Conservation (phyloP, 2,113 vertebrate genomes). For the Tauraco erythrolophus region DNA sequence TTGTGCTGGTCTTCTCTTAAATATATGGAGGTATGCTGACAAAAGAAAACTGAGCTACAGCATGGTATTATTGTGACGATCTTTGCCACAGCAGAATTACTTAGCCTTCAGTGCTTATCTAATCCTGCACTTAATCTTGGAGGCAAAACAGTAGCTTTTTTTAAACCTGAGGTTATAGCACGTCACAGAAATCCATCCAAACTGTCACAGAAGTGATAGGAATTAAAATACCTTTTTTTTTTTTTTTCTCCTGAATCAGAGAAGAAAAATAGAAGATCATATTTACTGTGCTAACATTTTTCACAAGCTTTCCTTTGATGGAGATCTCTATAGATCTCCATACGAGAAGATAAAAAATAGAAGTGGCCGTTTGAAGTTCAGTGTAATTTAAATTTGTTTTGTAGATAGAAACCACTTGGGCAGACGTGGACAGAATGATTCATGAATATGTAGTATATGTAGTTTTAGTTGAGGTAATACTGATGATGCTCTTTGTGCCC, state of each 20-base stretch:
- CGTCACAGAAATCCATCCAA: neutral
- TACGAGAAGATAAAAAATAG: neutral
- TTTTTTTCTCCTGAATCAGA: fast-evolving
- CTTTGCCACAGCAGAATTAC: neutral
- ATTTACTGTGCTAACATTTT: neutral
- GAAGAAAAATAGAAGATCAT: neutral
- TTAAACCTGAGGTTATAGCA: neutral
- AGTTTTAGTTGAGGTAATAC: neutral
- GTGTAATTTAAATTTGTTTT: neutral
- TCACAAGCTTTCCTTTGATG: neutral
- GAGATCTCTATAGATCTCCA: neutral
- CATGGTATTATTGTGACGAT: neutral
- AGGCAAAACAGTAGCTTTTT: neutral
- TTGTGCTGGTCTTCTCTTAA: neutral
- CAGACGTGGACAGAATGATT: neutral
- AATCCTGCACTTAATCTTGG: neutral
- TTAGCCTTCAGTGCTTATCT: neutral
- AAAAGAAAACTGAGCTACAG: neutral
- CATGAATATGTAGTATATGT: neutral
- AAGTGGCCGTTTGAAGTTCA: neutral
- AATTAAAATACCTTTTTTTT: neutral
- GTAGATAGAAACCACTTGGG: neutral
- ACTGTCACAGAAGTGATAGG: neutral
- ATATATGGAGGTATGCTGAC: neutral
- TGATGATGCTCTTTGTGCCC: neutral